phyloP scores from a whole-genome alignment of 1,140 invertebrate genomes.

The Chrysomallon squamiferum region DNA sequence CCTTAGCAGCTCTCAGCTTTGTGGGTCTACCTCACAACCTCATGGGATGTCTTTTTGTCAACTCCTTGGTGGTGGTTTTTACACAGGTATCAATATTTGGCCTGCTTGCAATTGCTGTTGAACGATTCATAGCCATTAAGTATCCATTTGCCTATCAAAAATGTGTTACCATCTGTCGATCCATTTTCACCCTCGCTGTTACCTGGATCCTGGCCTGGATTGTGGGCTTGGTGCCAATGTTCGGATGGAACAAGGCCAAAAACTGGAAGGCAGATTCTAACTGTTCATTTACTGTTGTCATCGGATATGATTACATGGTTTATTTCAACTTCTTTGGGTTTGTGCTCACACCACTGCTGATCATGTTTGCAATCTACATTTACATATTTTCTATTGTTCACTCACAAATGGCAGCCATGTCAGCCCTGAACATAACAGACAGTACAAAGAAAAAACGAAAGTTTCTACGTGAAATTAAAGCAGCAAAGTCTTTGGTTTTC shows the following conservation, averaged over 20 bases:
- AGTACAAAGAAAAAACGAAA: slow-evolving; percentile 10
- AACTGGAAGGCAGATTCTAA: slow-evolving; percentile 9
- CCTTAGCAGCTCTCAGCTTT: slow-evolving; percentile 47
- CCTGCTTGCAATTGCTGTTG: slow-evolving; percentile 53
- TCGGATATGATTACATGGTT: slow-evolving; percentile 59
- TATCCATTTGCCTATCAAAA: slow-evolving; percentile 54
- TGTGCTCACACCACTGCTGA: slow-evolving; percentile 47
- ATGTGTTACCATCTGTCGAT: slow-evolving; percentile 33
- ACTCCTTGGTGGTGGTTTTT: slow-evolving; percentile 53
- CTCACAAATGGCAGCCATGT: slow-evolving; percentile 44
- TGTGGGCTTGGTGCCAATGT: slow-evolving; percentile 52
- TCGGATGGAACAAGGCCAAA: slow-evolving; percentile 52
- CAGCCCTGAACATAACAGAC: slow-evolving; percentile 28
- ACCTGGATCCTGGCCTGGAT: slow-evolving; percentile 48
- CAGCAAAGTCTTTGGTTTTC: slow-evolving; percentile 55
- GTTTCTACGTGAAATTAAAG: slow-evolving; percentile 46
- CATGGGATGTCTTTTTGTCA: slow-evolving; percentile 55
- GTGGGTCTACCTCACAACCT: slow-evolving; percentile 44
- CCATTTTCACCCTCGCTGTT: slow-evolving; percentile 33
- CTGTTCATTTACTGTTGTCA: slow-evolving; percentile 52
- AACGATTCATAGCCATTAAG: slow-evolving; percentile 56
- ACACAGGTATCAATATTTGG: slow-evolving; percentile 60
- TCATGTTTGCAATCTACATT: slow-evolving; percentile 54
- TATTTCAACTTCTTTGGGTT: slow-evolving; percentile 60
- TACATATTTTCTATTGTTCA: slow-evolving; percentile 55